phyloP scores from a whole-genome alignment of 2,113 vertebrate species.

The Boleophthalmus pectinirostris region DNA sequence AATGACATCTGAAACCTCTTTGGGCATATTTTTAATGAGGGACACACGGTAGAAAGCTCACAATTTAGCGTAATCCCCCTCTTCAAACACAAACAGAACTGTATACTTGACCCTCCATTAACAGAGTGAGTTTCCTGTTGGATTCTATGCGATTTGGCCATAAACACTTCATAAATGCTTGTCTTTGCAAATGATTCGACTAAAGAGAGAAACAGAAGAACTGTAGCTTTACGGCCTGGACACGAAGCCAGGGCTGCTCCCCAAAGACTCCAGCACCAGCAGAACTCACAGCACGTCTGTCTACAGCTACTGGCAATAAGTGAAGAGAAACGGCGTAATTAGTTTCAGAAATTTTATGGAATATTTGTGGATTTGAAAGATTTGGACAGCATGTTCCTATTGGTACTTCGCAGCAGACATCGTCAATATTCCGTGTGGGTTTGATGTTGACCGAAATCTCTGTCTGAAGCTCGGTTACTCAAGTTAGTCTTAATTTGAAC shows the following conservation, averaged over 20 bases:
- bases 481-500: too few species aligned
- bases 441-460: too few species aligned
- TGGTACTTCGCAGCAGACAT: too few species aligned
- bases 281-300: constrained; percentile 22
- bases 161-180: constrained; percentile 65
- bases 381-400: neutral
- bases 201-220: constrained; percentile 60
- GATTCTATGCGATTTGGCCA: constrained; percentile 21
- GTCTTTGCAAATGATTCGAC: constrained; percentile 59
- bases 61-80: too few species aligned
- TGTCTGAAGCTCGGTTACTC: too few species aligned
- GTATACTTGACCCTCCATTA: neutral
- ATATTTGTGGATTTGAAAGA: neutral
- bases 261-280: neutral
- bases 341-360: neutral
- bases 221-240: constrained; percentile 42
- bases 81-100: constrained; percentile 1
- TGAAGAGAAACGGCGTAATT: neutral
- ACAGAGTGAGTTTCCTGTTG: constrained; percentile 16
- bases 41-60: too few species aligned
- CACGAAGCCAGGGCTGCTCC: constrained; percentile 10
- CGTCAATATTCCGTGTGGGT: too few species aligned
- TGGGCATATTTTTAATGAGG: too few species aligned
- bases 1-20: too few species aligned
- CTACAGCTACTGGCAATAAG: constrained; percentile 12